Evolutionary conservation across 2,113 vertebrate genomes (phyloP), one percentile per base, ranked within the genome.

Genomic region (Peromyscus californicus): DNA sequence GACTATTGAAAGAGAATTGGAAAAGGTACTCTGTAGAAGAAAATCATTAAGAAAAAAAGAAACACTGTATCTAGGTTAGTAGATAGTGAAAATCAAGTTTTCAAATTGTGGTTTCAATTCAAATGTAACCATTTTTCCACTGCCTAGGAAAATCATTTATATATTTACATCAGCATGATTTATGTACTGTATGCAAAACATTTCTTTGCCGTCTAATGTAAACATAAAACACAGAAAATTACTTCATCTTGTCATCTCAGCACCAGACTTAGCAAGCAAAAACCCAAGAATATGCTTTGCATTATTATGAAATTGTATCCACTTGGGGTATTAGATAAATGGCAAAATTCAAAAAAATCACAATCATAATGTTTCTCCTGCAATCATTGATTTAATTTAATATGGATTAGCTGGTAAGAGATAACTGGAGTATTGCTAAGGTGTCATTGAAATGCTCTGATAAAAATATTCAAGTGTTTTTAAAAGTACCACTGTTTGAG

Each of bases 1-100:
- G 45, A 54, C 91, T 97, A 94, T 78, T 97, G 21, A 2, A 51
- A 94, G 21, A 93, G 70, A 98, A 97, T 98, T 95, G 92, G 29
- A 88, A 84, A 78, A 95, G 57, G 80, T 96, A 59, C 59, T 48
- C 3, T 94, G 69, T 63, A 90, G 94, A 93, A 96, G 36, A 67
- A 84, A 31, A 48, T 96, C 97, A 97, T 92, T 87, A 0, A 93
- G 39, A 80, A 92, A 88, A 97, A 65, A 78, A 92, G 72, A 95
- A 78, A 90, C 91, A 96, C 84, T 88, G 75, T 91, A 31, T 17
- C 39, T 97, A 95, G 92, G 69, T 33, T 93, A 97, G 94, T 31
- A 96, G 84, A 96, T 89, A 74, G 78, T 95, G 92, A 94, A 98
- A 98, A 95, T 33, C 17, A 67, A 7, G 85, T 97, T 94, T 54